Evolutionary conservation across 1,140 invertebrate genomes (phyloP).

Genomic region (Octopus bimaculoides): DNA sequence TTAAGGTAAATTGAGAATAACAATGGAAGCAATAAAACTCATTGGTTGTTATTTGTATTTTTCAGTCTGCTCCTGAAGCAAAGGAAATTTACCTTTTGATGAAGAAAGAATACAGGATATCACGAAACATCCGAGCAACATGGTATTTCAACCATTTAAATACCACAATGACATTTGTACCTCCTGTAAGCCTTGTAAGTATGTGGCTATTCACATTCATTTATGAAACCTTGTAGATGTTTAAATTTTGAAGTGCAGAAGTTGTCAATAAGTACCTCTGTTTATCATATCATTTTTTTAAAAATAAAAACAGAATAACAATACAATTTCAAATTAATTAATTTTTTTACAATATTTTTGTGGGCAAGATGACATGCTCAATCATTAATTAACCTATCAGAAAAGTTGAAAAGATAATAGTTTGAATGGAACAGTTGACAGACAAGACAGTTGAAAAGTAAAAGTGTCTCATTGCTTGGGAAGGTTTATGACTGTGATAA

Average conservation of each 20-base stretch:
- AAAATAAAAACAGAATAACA: not conserved
- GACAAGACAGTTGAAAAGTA: too few species aligned
- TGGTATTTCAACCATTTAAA: conserved; percentile 75
- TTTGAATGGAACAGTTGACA: too few species aligned
- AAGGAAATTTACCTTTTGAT: conserved; percentile 70
- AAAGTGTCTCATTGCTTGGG: too few species aligned
- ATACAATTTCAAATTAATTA: too few species aligned
- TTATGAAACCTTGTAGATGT: not conserved
- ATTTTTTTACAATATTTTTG: too few species aligned
- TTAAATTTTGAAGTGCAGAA: too few species aligned
- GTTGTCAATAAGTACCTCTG: not conserved
- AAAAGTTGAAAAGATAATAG: too few species aligned
- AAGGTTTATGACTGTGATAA: too few species aligned
- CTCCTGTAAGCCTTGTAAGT: conserved; percentile 33
- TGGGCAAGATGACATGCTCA: too few species aligned
- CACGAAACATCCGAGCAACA: conserved; percentile 71
- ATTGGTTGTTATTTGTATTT: conserved; percentile 9
- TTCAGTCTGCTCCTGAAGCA: conserved; percentile 61
- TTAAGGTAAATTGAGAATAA: too few species aligned
- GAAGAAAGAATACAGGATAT: conserved; percentile 74
- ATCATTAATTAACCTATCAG: too few species aligned
- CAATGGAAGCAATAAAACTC: too few species aligned
- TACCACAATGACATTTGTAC: conserved; percentile 58
- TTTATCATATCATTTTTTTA: not conserved
- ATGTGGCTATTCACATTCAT: not conserved